Base-by-base conservation (phyloP, 2,797 vertebrate species). In the Amniataba percoides region DNA sequence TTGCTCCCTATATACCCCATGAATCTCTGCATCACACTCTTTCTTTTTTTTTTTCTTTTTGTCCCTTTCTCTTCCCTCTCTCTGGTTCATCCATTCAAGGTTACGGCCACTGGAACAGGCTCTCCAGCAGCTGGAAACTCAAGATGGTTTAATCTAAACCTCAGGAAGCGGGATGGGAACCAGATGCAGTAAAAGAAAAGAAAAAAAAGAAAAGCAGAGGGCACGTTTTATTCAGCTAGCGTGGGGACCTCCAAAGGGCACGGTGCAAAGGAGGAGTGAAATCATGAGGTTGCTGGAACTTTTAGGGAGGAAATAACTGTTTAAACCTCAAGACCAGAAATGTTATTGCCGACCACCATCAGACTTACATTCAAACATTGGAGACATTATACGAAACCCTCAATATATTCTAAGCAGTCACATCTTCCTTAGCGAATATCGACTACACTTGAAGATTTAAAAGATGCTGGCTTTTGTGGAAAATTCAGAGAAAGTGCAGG, bases 51-150 rank as follows among this genome's bases (percentile, higher is more conserved):
- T 67, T 36, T 56, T 42, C 71, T 36, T 46, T 71, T 48, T 64
- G 53, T 78, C 60, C 42, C 59, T 62, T 67, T 25, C 43, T 27
- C 31, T 49, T 15, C 42, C 42, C 40, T 19, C 15, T 51, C 72
- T 92, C 85, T 90, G 87, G 45, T 88, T 88, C 90, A 78, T 88
- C 74, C 86, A 88, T 87, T 90, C 84, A 73, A 66, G 66, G 69
- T 87, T 81, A 87, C 81, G 64, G 75, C 63, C 77, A 85, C 73
- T 87, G 89, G 84, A 90, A 82, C 61, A 48, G 63, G 27, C 81
- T 84, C 67, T 67, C 49, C 70, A 46, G 78, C 89, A 91, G 86
- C 89, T 92, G 90, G 91, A 92, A 91, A 90, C 83, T 87, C 78
- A 84, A 57, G 74, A 83, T 78, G 82, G 63, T 78, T 93, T 84